Base-by-base conservation (phyloP, 2,113 vertebrate species). In the Plectropomus leopardus region DNA sequence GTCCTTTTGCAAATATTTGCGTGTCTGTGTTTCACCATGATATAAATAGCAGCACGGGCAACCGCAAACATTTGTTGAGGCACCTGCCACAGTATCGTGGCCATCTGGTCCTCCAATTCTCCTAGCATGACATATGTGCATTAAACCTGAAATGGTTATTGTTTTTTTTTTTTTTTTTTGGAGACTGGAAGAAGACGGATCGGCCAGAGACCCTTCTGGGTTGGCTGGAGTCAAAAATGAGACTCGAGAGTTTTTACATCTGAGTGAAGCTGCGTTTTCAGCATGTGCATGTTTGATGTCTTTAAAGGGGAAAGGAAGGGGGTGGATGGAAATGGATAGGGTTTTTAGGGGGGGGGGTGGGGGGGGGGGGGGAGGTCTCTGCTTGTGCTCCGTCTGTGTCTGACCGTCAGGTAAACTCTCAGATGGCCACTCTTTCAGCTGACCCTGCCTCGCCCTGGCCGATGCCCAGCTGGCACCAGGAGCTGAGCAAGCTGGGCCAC, bases 51-150 rank as follows among this genome's bases (percentile, higher is more conserved):
- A 93, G 85, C 90, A 88, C 58, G 72, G 88, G 89, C 74, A 77
- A 93, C 88, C 8, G 83, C 91, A 96, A 95, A 96, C 94, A 95
- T 95, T 95, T 95, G 94, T 88, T 42, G 89, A 93, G 92, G 94
- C 94, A 94, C 94, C 94, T 95, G 94, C 91, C 92, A 88, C 86
- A 84, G 78, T 86, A 88, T 88, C 66, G 75, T 72, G 91, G 89
- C 94, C 94, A 96, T 96, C 95, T 96, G 95, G 84, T 92, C 91
- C 84, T 91, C 91, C 85, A 84, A 86, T 92, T 93, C 91, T 93
- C 88, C 88, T 91, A 87, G 87, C 87, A 84, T 91, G 92, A 94
- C 92, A 93, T 94, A 93, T 94, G 92, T 92, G 92, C 90, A 92
- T 92, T 92, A 92, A 94, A 94, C 84, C 92, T 89, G 82, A 93